Base-by-base conservation (phyloP, 2,888 invertebrate genomes). In the Ecdyonurus torrentis region DNA sequence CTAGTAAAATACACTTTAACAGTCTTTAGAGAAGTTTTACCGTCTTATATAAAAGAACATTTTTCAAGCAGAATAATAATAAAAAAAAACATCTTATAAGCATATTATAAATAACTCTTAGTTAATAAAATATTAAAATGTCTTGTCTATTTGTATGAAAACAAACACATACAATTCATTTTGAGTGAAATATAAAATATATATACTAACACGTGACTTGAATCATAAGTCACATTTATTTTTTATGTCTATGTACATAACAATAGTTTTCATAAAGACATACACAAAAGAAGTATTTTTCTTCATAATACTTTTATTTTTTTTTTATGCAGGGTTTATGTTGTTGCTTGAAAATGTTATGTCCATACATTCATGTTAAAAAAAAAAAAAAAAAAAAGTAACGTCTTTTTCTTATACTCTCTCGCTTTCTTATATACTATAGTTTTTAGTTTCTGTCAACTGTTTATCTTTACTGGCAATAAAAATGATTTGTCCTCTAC, bases 401-500 rank as follows among this genome's bases (percentile, higher is more conserved):
- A n/a, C n/a, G 37, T 15, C 37, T 55, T 20, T 20, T 55, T 55
- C 55, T n/a, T 7, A n/a, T 55, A 10, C 55, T 18, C 55, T 20
- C 55, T 20, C n/a, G n/a, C n/a, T n/a, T n/a, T n/a, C n/a, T n/a
- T n/a, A n/a, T n/a, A n/a, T n/a, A n/a, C n/a, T n/a, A n/a, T n/a
- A n/a, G n/a, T n/a, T n/a, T n/a, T n/a, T n/a, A n/a, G n/a, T n/a
- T n/a, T n/a, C 55, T 55, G 55, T 55, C 55, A 55, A 20, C 55
- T 55, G 55, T 55, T 55, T 55, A 55, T 55, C 55, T 55, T 55
- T 55, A 22, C 55, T n/a, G 19, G 55, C 19, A 5, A 22, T 55
- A 55, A 55, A 55, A 55, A 55, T 55, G 55, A 55, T 55, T 55
- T 55, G 55, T 55, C 22, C n/a, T 7, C n/a, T 55, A n/a, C 55